Conservation (phyloP, 2,888 invertebrate species). For the Caenorhabditis sp. region DNA sequence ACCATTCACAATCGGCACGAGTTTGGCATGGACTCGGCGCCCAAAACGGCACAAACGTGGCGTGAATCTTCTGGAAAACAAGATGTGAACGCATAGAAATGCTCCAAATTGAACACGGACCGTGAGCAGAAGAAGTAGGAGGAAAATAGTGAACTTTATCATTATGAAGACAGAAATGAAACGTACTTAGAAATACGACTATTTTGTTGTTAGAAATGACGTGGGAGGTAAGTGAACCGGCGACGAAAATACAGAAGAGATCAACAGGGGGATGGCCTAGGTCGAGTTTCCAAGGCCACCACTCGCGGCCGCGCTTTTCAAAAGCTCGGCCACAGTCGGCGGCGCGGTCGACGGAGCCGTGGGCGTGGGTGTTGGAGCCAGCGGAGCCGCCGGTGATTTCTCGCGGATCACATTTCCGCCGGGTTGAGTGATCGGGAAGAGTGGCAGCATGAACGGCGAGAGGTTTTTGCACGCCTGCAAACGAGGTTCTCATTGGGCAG, state of each 20-base stretch:
- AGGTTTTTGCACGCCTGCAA: conserved; percentile 81
- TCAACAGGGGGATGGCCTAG: not conserved
- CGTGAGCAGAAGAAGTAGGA: too few species aligned
- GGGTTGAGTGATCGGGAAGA: conserved; percentile 81
- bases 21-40: not conserved
- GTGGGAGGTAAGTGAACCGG: not conserved
- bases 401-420: conserved; percentile 79
- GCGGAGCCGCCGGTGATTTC: conserved; percentile 21
- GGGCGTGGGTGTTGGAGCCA: not conserved
- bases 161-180: too few species aligned
- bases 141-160: too few species aligned
- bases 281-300: not conserved
- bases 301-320: conserved; percentile 10
- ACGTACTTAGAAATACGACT: too few species aligned
- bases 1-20: not conserved
- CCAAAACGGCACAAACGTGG: too few species aligned
- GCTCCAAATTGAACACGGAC: too few species aligned
- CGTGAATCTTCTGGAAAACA: too few species aligned
- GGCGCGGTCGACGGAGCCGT: not conserved
- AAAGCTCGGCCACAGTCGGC: conserved; percentile 36
- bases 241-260: not conserved
- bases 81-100: too few species aligned
- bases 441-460: conserved; percentile 80
- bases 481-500: too few species aligned
- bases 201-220: too few species aligned